phyloP scores from a whole-genome alignment of 2,113 vertebrate genomes.

The Bettongia penicillata region DNA sequence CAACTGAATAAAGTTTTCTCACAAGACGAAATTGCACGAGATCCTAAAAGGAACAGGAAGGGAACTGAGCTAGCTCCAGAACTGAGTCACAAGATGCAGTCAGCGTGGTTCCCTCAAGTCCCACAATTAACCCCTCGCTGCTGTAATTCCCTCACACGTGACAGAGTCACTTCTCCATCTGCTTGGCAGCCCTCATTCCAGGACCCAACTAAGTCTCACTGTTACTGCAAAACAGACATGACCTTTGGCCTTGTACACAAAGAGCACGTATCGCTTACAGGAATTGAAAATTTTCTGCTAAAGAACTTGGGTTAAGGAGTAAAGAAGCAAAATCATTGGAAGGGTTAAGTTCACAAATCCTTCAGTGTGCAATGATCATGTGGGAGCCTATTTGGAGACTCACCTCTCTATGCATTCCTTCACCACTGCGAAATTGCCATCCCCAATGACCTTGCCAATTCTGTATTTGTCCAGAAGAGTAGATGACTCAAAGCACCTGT shows the following conservation, averaged over 20 bases:
- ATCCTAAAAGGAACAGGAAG: not conserved
- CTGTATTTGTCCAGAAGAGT: conserved; percentile 93
- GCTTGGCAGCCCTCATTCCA: not conserved
- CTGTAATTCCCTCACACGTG: not conserved
- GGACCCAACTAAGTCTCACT: not conserved
- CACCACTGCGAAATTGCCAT: conserved; percentile 98
- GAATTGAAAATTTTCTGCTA: not conserved
- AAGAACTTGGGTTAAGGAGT: not conserved
- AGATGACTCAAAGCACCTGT: conserved; percentile 86
- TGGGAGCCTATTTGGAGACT: conserved; percentile 58
- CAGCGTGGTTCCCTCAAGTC: not conserved
- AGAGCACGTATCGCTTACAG: not conserved
- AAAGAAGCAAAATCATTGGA: conserved; percentile 42
- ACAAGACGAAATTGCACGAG: not conserved
- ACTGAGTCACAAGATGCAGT: not conserved
- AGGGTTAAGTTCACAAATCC: not conserved
- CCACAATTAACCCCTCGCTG: not conserved
- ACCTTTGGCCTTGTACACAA: too few relatives aligned
- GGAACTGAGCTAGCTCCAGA: not conserved
- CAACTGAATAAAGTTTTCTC: not conserved
- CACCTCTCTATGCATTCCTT: conserved; percentile 96
- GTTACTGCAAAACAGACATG: not conserved
- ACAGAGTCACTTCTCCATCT: not conserved
- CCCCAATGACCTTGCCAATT: conserved; percentile 97
- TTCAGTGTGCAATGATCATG: not conserved